Conservation (phyloP, 2,113 vertebrate genomes). For the Glaucomys volans region DNA sequence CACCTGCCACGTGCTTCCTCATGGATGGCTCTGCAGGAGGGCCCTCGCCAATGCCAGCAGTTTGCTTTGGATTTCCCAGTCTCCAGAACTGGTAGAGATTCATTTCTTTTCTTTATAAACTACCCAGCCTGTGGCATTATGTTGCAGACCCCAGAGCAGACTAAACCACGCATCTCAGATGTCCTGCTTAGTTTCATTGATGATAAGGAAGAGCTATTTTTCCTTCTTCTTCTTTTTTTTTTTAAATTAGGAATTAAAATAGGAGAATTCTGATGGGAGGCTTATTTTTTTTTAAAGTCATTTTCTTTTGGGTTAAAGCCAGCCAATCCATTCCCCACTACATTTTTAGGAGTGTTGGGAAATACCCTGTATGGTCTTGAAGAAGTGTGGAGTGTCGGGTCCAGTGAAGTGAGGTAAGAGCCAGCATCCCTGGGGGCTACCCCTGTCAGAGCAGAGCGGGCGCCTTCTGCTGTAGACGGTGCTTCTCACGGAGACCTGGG, state of each 20-base stretch:
- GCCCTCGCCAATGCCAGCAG: neutral
- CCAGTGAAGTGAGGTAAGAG: neutral
- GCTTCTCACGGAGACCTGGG: neutral
- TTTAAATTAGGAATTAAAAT: neutral
- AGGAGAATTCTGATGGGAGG: neutral
- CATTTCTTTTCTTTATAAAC: neutral
- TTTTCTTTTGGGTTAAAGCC: neutral
- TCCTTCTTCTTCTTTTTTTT: too few species aligned
- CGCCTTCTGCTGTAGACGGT: too few species aligned
- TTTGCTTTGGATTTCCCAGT: neutral
- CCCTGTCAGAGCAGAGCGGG: too few species aligned
- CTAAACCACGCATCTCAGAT: neutral
- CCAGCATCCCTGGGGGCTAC: rapidly evolving
- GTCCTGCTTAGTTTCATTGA: neutral
- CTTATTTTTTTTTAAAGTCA: neutral
- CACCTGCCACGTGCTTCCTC: neutral
- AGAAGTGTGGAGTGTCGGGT: neutral
- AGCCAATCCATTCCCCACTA: neutral
- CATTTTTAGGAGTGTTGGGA: neutral
- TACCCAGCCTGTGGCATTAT: neutral
- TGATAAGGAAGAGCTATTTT: neutral
- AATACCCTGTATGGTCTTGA: neutral
- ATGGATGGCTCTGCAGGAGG: neutral
- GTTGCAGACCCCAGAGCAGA: neutral
- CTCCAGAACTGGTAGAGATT: neutral